These are phyloP conservation scores for Cyanoramphus novaezelandiae DNA, from an alignment of 2,113 vertebrate species.

Conservation along the genomic window DNA sequence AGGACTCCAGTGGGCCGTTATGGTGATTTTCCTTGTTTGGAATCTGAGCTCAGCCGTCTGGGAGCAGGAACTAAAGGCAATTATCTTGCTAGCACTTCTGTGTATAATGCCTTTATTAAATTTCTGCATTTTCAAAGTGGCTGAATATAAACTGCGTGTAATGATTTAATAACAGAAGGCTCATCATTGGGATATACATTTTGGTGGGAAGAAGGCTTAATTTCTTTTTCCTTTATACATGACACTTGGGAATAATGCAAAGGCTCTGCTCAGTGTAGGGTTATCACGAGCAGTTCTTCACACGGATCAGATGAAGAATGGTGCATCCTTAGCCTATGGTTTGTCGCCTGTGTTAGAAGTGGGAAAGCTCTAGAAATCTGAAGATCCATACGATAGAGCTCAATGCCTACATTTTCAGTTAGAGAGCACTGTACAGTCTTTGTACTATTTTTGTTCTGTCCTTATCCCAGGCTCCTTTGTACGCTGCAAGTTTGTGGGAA, in stretches of 20 bases:
- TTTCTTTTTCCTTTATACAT: not conserved
- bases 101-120: not conserved
- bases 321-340: not conserved
- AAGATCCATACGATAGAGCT: not conserved
- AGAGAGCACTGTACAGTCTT: conserved; percentile 55
- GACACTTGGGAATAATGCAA: not conserved
- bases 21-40: not conserved
- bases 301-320: not conserved
- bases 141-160: not conserved
- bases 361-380: not conserved
- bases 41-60: not conserved
- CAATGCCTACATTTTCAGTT: conserved; percentile 25
- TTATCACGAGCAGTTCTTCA: not conserved
- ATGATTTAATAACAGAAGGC: not conserved
- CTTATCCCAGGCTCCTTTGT: conserved; percentile 62
- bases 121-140: not conserved
- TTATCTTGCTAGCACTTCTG: not conserved
- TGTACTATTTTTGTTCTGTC: conserved; percentile 63
- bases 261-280: not conserved
- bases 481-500: conserved; percentile 54
- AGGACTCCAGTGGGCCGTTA: accelerated
- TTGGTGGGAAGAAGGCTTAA: not conserved
- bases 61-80: not conserved
- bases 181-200: not conserved
- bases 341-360: not conserved